phyloP scores from a whole-genome alignment of 2,888 invertebrate species.

The Drosophila dives region DNA sequence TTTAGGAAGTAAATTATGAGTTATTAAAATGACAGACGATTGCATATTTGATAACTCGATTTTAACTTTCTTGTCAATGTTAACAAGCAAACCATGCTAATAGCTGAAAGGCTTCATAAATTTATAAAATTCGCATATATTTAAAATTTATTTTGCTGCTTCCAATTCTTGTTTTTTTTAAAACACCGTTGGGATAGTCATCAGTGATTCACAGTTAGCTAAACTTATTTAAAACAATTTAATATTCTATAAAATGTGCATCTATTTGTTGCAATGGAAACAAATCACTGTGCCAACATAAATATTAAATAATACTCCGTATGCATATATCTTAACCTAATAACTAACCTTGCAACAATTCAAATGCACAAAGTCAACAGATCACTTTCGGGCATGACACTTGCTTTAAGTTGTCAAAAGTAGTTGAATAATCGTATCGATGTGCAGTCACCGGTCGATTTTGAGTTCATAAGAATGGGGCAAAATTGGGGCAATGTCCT shows the following conservation, averaged over 20 bases:
- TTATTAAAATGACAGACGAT: neutral
- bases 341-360: neutral
- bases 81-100: neutral
- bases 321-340: neutral
- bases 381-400: slow-evolving; percentile 7
- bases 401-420: slow-evolving; percentile 10
- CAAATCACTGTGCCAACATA: neutral
- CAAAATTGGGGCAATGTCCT: slow-evolving; percentile 32
- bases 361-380: slow-evolving; percentile 1
- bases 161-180: neutral
- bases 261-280: neutral
- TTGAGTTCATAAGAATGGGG: neutral
- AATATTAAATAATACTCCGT: neutral
- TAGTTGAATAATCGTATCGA: slow-evolving; percentile 9
- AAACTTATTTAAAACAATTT: neutral
- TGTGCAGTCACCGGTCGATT: slow-evolving; percentile 2
- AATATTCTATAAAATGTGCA: neutral
- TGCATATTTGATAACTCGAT: neutral
- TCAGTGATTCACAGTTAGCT: neutral
- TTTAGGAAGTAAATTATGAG: neutral
- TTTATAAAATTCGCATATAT: neutral
- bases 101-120: neutral
- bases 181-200: neutral
- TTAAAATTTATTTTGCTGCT: neutral
- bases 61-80: neutral